phyloP scores from a whole-genome alignment of 2,888 invertebrate genomes.

The Epicampocera succincta region DNA sequence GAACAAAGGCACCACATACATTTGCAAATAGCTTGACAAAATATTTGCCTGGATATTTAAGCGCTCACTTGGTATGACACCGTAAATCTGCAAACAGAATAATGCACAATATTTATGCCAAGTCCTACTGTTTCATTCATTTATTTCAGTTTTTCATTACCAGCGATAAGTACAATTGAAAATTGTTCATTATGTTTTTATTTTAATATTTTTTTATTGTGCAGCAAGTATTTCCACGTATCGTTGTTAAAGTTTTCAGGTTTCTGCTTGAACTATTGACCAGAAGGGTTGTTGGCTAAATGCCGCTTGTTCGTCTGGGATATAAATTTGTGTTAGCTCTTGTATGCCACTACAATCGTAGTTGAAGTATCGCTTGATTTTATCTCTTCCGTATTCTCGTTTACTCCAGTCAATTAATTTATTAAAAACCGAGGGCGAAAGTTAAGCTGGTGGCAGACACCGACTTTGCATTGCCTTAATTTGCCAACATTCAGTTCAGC shows the following conservation, averaged over 20 bases:
- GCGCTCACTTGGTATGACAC: conserved; percentile 78
- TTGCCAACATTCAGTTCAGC: too few relatives aligned
- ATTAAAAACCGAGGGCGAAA: conserved; percentile 46
- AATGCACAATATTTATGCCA: background rate
- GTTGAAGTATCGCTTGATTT: conserved; percentile 57
- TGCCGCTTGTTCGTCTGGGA: conserved; percentile 13
- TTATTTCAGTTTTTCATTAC: conserved; percentile 43
- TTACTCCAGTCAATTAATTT: conserved; percentile 63
- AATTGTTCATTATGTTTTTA: conserved; percentile 60
- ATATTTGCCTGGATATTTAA: conserved; percentile 69
- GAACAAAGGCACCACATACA: conserved; percentile 75
- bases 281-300: conserved; percentile 34
- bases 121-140: background rate
- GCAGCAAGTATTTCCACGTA: background rate
- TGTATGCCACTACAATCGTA: conserved; percentile 48
- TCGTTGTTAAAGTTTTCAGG: conserved; percentile 19
- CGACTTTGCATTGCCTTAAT: background rate
- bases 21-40: conserved; percentile 75
- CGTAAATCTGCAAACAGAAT: conserved; percentile 74
- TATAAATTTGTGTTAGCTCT: conserved; percentile 40
- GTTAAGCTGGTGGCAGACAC: background rate
- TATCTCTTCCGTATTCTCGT: conserved; percentile 39
- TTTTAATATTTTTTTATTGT: background rate
- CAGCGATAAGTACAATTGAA: conserved; percentile 61
- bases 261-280: conserved; percentile 35